Conservation (phyloP, 2,888 invertebrate species). For the Andrena haemorrhoa region DNA sequence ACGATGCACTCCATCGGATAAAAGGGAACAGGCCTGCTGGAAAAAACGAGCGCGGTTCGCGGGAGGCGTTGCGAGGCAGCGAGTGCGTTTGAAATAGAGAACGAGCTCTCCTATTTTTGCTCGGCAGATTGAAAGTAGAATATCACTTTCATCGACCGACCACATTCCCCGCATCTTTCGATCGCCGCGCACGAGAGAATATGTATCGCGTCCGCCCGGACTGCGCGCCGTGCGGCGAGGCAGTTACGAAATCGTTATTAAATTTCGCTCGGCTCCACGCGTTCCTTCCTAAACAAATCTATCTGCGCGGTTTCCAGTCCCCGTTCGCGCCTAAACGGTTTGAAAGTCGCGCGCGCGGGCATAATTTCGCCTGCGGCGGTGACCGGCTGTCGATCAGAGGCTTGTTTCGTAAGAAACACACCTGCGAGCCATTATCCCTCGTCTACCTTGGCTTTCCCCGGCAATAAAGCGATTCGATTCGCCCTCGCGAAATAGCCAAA, state of each 20-base stretch:
- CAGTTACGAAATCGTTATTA: conserved; percentile 38
- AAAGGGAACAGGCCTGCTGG: too few relatives aligned
- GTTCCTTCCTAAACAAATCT: conserved; percentile 32
- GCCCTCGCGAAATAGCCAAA: conserved; percentile 28
- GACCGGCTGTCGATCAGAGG: conserved; percentile 51
- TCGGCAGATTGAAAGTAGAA: neutral
- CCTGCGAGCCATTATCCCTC: conserved; percentile 69
- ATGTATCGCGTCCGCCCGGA: neutral
- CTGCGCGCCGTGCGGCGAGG: neutral
- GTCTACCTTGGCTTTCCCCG: conserved; percentile 69
- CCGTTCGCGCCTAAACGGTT: conserved; percentile 28
- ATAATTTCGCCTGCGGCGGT: conserved; percentile 44
- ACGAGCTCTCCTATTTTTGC: neutral
- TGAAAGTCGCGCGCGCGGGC: conserved; percentile 46
- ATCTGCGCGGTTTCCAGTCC: conserved; percentile 12
- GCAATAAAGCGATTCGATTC: conserved; percentile 56
- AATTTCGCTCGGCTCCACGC: conserved; percentile 29
- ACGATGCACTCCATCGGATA: too few relatives aligned
- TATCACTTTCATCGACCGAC: conserved; percentile 1
- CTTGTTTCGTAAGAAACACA: conserved; percentile 69
- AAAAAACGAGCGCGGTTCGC: too few relatives aligned
- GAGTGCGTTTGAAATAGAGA: too few relatives aligned
- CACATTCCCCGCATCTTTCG: conserved; percentile 1
- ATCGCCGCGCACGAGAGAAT: neutral
- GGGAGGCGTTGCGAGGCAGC: too few relatives aligned